Conservation (phyloP, 2,113 vertebrate species). For the Arvicanthis niloticus region DNA sequence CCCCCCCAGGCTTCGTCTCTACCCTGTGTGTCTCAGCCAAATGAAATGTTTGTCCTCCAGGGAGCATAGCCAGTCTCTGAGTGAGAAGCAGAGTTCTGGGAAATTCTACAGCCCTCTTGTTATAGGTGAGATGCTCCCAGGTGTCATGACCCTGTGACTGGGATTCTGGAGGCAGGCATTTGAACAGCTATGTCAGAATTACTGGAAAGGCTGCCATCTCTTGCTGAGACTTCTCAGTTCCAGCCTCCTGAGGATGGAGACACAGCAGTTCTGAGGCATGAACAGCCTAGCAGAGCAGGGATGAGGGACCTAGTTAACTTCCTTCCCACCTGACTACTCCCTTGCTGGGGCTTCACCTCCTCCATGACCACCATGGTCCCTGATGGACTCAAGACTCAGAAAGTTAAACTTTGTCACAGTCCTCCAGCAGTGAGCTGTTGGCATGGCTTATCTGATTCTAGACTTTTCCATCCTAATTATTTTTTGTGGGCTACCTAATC, state of each 20-base stretch:
- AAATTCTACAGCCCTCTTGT: conserved; percentile 73
- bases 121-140: conserved; percentile 62
- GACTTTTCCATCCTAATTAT: neutral
- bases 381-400: neutral
- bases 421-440: neutral
- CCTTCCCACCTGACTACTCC: neutral
- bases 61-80: conserved; percentile 82
- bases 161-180: conserved; percentile 65
- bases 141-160: conserved; percentile 15
- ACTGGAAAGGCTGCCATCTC: neutral
- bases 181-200: neutral
- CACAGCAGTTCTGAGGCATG: neutral
- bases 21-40: conserved; percentile 75
- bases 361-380: neutral
- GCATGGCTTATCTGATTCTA: neutral
- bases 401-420: neutral
- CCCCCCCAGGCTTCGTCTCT: neutral
- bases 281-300: neutral
- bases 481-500: neutral
- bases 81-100: conserved; percentile 81
- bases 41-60: conserved; percentile 84
- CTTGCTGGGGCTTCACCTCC: neutral
- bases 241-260: fast-evolving
- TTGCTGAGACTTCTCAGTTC: neutral
- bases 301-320: neutral